A percentile compares a stretch with the other conserved stretches of the same genome.
phyloP scores from a whole-genome alignment of 2,797 vertebrate species.

The Emys orbicularis region DNA sequence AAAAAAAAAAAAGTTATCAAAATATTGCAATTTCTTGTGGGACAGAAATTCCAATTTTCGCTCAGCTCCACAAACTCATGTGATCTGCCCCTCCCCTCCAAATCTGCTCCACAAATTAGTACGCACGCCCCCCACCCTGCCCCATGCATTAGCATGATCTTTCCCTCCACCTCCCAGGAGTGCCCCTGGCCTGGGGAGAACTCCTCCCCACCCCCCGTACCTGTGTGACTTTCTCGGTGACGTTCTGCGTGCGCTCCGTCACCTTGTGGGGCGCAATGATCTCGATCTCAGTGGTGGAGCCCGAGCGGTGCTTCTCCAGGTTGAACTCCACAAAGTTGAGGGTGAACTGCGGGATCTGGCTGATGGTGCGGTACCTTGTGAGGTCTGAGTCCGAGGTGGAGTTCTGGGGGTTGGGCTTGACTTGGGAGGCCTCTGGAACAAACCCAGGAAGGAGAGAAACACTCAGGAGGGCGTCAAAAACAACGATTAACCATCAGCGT shows the following conservation, averaged over 20 bases:
- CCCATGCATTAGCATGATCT: neutral
- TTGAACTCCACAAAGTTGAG: conserved; percentile 92
- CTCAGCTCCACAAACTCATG: neutral
- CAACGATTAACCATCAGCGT: neutral
- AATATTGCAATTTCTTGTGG: neutral
- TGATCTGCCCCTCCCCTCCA: neutral
- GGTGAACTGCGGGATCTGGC: conserved; percentile 94
- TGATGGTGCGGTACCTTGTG: conserved; percentile 90
- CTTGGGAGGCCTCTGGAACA: conserved; percentile 79
- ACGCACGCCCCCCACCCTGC: neutral
- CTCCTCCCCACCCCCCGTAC: conserved; percentile 72
- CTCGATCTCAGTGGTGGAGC: conserved; percentile 94
- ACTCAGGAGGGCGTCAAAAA: neutral
- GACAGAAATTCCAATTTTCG: neutral
- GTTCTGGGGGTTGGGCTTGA: conserved; percentile 88
- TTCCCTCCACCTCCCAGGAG: neutral
- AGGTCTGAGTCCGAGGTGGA: conserved; percentile 92
- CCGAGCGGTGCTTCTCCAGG: conserved; percentile 90
- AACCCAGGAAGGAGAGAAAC: conserved; percentile 26
- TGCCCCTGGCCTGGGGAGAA: no score
- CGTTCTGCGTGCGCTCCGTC: conserved; percentile 95
- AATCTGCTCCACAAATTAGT: neutral
- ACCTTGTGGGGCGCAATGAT: conserved; percentile 98
- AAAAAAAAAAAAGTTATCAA: neutral
- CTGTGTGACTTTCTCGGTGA: conserved; percentile 98